phyloP scores from a whole-genome alignment of 1,140 invertebrate species.

The Conus betulinus region DNA sequence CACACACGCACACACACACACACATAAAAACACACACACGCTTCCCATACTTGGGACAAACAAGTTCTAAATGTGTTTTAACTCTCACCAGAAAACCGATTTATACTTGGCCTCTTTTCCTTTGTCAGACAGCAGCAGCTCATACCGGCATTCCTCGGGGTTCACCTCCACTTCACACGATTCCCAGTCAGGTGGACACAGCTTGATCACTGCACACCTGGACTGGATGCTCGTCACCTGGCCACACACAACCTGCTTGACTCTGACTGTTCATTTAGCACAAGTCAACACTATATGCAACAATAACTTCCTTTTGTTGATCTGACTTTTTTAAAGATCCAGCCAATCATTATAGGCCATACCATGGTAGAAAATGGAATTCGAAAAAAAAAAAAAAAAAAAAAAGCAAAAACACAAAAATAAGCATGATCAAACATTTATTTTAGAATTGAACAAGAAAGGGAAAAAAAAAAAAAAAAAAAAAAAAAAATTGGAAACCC shows the following conservation, averaged over 20 bases:
- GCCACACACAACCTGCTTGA: too few species aligned
- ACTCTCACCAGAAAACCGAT: slow-evolving; percentile 82
- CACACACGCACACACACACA: background rate
- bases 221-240: slow-evolving; percentile 87
- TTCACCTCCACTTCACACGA: slow-evolving; percentile 74
- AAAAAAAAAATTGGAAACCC: too few species aligned
- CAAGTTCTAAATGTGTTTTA: background rate
- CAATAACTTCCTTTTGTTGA: background rate
- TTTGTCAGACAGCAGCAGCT: slow-evolving; percentile 86
- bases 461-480: too few species aligned
- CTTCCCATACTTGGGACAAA: background rate
- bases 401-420: too few species aligned
- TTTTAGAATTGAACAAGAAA: too few species aligned
- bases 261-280: background rate
- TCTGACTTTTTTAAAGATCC: too few species aligned
- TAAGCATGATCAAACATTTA: too few species aligned
- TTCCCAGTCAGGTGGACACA: slow-evolving; percentile 82
- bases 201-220: slow-evolving; percentile 86
- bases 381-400: too few species aligned
- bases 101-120: slow-evolving; percentile 86
- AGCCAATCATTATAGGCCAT: too few species aligned
- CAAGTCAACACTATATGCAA: background rate
- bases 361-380: too few species aligned
- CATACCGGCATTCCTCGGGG: slow-evolving; percentile 83
- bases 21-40: too few species aligned